These are phyloP conservation scores for Gymnoscopelus microlampas DNA, from an alignment of 2,797 vertebrate genomes.

Conservation along the genomic window DNA sequence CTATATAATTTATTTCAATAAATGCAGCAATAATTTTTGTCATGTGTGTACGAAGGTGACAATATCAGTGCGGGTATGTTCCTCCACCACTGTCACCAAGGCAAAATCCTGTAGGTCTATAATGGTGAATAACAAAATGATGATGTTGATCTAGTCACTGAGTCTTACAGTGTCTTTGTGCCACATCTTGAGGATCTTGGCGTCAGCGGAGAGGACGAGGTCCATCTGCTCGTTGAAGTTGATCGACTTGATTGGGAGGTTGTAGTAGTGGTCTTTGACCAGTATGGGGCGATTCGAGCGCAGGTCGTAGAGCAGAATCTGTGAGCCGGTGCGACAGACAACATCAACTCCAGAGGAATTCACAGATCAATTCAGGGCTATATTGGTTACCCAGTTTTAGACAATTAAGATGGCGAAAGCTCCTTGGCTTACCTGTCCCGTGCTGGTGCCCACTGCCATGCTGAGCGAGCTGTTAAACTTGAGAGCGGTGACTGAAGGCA, in stretches of 20 bases:
- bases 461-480: constrained; percentile 90
- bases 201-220: constrained; percentile 92
- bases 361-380: not conserved
- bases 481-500: constrained; percentile 91
- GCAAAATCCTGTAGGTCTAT: no score
- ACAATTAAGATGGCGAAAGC: no score
- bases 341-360: not conserved
- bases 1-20: no score
- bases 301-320: constrained; percentile 95
- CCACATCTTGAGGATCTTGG: constrained; percentile 97
- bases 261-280: constrained; percentile 96
- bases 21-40: no score
- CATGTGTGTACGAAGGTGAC: no score
- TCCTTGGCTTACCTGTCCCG: constrained; percentile 88
- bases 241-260: constrained; percentile 91
- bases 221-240: constrained; percentile 90
- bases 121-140: no score
- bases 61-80: no score
- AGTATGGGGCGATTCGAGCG: constrained; percentile 91
- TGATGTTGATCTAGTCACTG: not conserved
- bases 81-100: no score
- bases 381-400: not conserved
- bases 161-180: constrained; percentile 89
- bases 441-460: constrained; percentile 94
- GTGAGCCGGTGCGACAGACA: constrained; percentile 1